Conservation (phyloP, 2,888 invertebrate species). For the Drymonia ruficornis region DNA sequence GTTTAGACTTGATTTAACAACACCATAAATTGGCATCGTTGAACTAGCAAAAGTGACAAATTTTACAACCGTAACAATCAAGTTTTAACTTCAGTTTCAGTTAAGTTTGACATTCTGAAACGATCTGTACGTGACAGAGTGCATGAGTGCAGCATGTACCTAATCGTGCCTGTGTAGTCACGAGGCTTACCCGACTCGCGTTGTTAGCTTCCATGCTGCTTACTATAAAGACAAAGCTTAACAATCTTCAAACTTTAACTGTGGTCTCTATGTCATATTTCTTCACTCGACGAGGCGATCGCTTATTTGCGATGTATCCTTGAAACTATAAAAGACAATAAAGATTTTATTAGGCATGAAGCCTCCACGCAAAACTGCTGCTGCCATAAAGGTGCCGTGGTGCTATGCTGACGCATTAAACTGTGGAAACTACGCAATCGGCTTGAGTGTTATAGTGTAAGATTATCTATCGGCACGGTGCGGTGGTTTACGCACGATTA, state of each 20-base stretch:
- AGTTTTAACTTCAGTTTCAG: constrained; percentile 13
- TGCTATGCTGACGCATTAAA: constrained; percentile 56
- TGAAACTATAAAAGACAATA: constrained; percentile 80
- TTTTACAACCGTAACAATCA: constrained; percentile 8
- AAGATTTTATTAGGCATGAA: constrained; percentile 62
- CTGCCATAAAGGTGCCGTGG: constrained; percentile 58
- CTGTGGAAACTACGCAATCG: constrained; percentile 42
- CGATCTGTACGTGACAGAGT: neutral
- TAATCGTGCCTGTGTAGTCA: constrained; percentile 54
- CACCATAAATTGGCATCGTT: constrained; percentile 12
- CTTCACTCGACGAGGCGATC: constrained; percentile 65
- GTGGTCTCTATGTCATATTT: constrained; percentile 70
- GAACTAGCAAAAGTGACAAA: constrained; percentile 11
- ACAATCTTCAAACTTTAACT: constrained; percentile 57
- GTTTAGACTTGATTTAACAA: too few relatives aligned
- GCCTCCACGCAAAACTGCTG: constrained; percentile 51
- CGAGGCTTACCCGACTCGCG: constrained; percentile 75
- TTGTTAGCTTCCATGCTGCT: constrained; percentile 71
- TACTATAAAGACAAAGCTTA: constrained; percentile 49
- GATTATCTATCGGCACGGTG: constrained; percentile 26
- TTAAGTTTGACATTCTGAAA: constrained; percentile 2
- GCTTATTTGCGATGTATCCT: constrained; percentile 74
- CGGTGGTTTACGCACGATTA: constrained; percentile 29
- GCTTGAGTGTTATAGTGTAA: constrained; percentile 33
- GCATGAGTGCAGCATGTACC: constrained; percentile 44